Evolutionary conservation across 2,797 vertebrate genomes (phyloP), one percentile per base, ranked within the genome.

Genomic region (Malacoctenus gilli): DNA sequence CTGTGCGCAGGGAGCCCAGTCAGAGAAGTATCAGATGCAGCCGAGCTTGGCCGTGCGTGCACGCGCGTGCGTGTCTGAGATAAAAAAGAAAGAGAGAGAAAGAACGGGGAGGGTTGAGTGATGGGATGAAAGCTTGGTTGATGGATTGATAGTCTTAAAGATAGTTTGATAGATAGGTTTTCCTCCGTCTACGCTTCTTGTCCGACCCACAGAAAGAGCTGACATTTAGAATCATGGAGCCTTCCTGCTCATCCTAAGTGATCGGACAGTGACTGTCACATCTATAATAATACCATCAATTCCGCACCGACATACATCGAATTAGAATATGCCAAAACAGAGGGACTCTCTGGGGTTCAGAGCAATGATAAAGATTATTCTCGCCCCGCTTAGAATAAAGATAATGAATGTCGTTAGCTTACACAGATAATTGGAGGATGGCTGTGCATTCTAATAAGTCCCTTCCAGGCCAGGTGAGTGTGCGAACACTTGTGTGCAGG

Each of bases 1-100:
- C 73, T 64, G 39, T 73, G 74, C 63, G 66, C 57, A 47, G 59
- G 66, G 36, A 77, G 68, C 51, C 30, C 64, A 64, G 76, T 73
- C 72, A 71, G 52, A 83, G 82, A 74, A 82, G 81, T 76, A 53
- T 21, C 62, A 59, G 65, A 83, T 85, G 83, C 75, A 87, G 76
- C 71, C 63, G 39, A 53, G 74, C 65, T n/a, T 59, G 55, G 42
- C 3, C 3, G 30, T 31, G 30, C 11, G 32, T 10, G 30, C 9
- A 16, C 2, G 16, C 4, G 16, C 11, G 37, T 9, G 30, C 4
- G 30, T 2, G 30, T 1, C 1, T 9, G 30, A 10, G 30, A 31
- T 35, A 14, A 31, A 28, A 44, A 31, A 28, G 30, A 34, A 6
- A 50, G 47, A 53, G 19, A 49, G 50, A 18, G 20, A 32, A 39